Evolutionary conservation across 2,888 invertebrate species (phyloP), one percentile per base, ranked within the genome.

Genomic region (Nesidiocoris tenuis): DNA sequence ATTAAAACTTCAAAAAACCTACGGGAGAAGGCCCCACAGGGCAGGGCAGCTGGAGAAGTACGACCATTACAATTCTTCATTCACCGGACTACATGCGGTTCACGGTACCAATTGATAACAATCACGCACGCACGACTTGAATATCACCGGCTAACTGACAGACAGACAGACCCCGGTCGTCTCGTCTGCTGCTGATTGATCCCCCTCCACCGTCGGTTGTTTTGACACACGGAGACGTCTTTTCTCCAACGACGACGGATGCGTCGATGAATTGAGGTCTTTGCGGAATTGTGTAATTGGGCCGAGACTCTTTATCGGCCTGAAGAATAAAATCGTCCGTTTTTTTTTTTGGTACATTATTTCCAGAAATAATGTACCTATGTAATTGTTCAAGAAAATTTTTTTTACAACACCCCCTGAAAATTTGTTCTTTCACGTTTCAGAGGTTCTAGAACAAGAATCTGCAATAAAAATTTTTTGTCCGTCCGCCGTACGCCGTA

Each of bases 231-330:
- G 39, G 7, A 65, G 19, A 39, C 39, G 17, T 24, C 1, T n/a
- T 65, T 65, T 65, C 39, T 12, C 12, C 39, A 39, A 39, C 39
- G 39, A 39, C 39, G 39, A 39, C 54, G 55, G 56, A 24, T 7
- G 54, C 1, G 56, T 18, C 61, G 59, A 16, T 12, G 61, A 61
- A 71, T 71, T 71, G 71, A 61, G 61, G 71, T 71, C 54, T 54
- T 57, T 61, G 19, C 54, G 54, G 61, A 61, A 72, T 72, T 72
- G 72, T 72, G 72, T 72, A 72, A 72, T 72, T 61, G 63, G 72
- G 55, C 25, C 72, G 72, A 63, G 59, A 7, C 12, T 16, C 59
- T 59, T 7, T 12, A 3, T 12, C 59, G 59, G 19, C 17, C 2
- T 19, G n/a, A n/a, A n/a, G n/a, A n/a, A n/a, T n/a, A n/a, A n/a